These are phyloP conservation scores for Corvus cornix DNA, from an alignment of 2,113 vertebrate species.

Conservation along the genomic window DNA sequence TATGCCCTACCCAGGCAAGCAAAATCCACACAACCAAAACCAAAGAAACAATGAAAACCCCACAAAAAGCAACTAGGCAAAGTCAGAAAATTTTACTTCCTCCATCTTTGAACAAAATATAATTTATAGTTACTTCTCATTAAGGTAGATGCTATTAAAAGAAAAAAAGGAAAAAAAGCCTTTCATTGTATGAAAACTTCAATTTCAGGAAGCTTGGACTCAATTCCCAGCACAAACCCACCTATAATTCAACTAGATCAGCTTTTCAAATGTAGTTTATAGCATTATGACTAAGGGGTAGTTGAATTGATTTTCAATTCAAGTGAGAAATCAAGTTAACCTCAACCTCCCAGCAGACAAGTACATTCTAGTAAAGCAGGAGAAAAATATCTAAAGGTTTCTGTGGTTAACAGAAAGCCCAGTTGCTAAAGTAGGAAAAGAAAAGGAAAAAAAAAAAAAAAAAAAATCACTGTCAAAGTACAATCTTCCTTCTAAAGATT, in stretches of 20 bases:
- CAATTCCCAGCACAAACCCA: slow-evolving; percentile 62
- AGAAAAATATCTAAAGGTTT: slow-evolving; percentile 50
- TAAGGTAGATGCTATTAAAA: neutral
- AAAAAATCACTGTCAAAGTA: neutral
- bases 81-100: neutral
- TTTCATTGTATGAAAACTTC: slow-evolving; percentile 8
- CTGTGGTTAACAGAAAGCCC: slow-evolving; percentile 42
- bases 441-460: neutral
- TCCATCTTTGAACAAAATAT: neutral
- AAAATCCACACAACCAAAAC: neutral
- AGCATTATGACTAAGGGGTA: slow-evolving; percentile 68
- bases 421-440: neutral
- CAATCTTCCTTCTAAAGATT: neutral
- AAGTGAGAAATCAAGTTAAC: slow-evolving; percentile 76
- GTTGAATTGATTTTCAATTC: slow-evolving; percentile 74
- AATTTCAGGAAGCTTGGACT: slow-evolving; percentile 58
- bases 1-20: neutral
- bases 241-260: slow-evolving; percentile 60
- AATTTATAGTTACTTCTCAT: neutral
- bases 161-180: neutral
- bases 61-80: neutral
- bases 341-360: slow-evolving; percentile 66
- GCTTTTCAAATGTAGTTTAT: slow-evolving; percentile 59
- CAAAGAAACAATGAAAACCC: neutral
- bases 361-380: neutral